Percentiles rank a stretch among this genome's conserved stretches.
These are phyloP conservation scores for Anguilla obscura DNA, from an alignment of 2,797 vertebrate species.

Conservation along the genomic window DNA sequence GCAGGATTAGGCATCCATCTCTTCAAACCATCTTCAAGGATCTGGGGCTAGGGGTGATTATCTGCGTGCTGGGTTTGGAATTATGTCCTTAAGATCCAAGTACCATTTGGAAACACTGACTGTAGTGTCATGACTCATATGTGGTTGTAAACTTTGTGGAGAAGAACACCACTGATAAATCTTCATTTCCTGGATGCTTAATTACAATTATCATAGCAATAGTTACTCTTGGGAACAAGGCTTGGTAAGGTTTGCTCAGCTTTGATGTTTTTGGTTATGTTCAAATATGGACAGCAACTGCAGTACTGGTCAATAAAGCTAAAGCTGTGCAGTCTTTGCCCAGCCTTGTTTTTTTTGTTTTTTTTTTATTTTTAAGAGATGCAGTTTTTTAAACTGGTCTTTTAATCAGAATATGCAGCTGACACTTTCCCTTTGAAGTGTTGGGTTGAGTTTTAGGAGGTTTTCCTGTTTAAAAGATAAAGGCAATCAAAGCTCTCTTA, in stretches of 20 bases:
- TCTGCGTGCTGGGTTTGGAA: background rate
- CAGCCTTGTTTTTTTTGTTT: background rate
- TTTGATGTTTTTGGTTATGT: constrained; percentile 30
- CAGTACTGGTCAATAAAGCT: constrained; percentile 25
- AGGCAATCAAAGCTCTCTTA: background rate
- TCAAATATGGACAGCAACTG: constrained; percentile 37
- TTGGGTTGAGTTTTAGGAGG: background rate
- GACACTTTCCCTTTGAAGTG: constrained; percentile 4
- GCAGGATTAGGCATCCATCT: constrained; percentile 38
- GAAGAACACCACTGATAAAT: constrained; percentile 30
- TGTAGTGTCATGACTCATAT: constrained; percentile 3
- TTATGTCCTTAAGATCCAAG: constrained; percentile 11
- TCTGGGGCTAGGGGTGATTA: background rate
- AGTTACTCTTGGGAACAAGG: constrained; percentile 47
- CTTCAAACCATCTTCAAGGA: background rate
- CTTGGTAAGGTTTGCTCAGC: constrained; percentile 25
- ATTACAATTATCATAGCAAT: constrained; percentile 71
- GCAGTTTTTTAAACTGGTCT: constrained; percentile 31
- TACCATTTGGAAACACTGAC: constrained; percentile 8
- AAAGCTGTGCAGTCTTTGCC: background rate
- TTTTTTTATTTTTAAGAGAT: constrained; percentile 32
- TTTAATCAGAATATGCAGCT: constrained; percentile 50
- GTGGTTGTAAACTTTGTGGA: constrained; percentile 16
- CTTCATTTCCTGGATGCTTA: constrained; percentile 41
- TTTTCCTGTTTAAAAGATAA: background rate